These are phyloP conservation scores for Drosophila littoralis DNA, from an alignment of 1,140 invertebrate genomes.

Conservation along the genomic window DNA sequence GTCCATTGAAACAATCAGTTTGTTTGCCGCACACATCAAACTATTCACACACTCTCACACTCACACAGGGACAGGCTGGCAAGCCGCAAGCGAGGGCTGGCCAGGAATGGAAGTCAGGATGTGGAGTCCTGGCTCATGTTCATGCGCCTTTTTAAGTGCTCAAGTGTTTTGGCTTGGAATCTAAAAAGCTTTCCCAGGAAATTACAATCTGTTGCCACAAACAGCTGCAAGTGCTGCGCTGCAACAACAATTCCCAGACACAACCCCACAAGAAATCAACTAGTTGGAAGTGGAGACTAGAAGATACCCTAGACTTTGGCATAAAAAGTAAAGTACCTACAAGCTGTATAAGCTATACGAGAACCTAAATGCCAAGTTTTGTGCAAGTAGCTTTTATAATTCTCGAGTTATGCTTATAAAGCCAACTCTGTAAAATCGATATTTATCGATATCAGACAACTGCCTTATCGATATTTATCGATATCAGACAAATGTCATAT, in stretches of 20 bases:
- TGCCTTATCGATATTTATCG: no score
- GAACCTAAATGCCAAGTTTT: no score
- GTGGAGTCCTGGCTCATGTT: slow-evolving; percentile 49
- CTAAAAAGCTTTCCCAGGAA: slow-evolving; percentile 76
- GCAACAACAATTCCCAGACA: slow-evolving; percentile 41
- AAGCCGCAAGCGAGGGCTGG: slow-evolving; percentile 10
- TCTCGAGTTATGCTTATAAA: no score
- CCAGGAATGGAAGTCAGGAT: slow-evolving; percentile 5
- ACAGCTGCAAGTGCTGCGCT: slow-evolving; percentile 64
- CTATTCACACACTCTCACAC: slow-evolving; percentile 42
- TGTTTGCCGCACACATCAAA: slow-evolving; percentile 57
- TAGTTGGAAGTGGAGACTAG: no score
- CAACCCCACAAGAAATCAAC: slow-evolving; percentile 32
- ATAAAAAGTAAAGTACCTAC: no score
- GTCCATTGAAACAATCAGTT: slow-evolving; percentile 73
- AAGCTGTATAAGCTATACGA: no score
- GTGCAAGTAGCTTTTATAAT: no score
- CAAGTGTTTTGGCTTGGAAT: slow-evolving; percentile 61
- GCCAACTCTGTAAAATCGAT: no score
- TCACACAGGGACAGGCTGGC: slow-evolving; percentile 17
- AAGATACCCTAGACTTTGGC: no score
- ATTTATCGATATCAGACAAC: no score
- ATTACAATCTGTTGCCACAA: slow-evolving; percentile 54
- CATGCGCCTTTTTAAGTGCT: slow-evolving; percentile 80
- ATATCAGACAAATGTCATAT: no score